A percentile compares a stretch with the other conserved stretches of the same genome.
These are phyloP conservation scores for Maconellicoccus hirsutus DNA, from an alignment of 1,140 invertebrate genomes.

Conservation along the genomic window DNA sequence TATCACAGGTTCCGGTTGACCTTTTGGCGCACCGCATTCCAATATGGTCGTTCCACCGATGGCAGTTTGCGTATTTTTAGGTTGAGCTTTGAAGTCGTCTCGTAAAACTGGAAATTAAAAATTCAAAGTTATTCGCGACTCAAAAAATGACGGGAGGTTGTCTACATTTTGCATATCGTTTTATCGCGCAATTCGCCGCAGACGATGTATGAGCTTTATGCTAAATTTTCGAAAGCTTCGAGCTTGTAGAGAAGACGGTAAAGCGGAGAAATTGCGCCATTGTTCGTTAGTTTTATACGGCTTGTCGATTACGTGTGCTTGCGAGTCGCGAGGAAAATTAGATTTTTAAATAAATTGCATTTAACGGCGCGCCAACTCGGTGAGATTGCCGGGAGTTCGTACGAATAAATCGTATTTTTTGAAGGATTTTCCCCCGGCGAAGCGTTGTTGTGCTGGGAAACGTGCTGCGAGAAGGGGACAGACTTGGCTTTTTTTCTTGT, in stretches of 20 bases:
- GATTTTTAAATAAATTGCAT: conserved; percentile 5
- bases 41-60: conserved; percentile 80
- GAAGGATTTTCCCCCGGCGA: not conserved
- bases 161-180: not conserved
- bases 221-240: too few species aligned
- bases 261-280: too few species aligned
- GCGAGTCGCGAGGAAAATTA: not conserved
- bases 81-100: conserved; percentile 81
- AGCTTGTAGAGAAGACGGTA: too few species aligned
- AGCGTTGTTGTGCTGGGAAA: too few species aligned
- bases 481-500: too few species aligned
- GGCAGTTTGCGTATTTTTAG: conserved; percentile 75
- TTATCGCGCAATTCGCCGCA: not conserved
- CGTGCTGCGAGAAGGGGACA: too few species aligned
- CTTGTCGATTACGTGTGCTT: not conserved
- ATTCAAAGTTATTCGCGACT: conserved; percentile 26
- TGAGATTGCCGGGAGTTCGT: not conserved
- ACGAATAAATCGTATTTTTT: not conserved
- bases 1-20: conserved; percentile 80
- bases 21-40: conserved; percentile 82
- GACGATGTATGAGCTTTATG: too few species aligned
- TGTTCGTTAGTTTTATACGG: not conserved
- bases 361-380: not conserved
- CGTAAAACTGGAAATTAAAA: conserved; percentile 66
- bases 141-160: too few species aligned